A percentile compares a stretch with the other conserved stretches of the same genome.
Conservation (phyloP, 2,797 vertebrate species). For the Dicrostonyx torquatus region DNA sequence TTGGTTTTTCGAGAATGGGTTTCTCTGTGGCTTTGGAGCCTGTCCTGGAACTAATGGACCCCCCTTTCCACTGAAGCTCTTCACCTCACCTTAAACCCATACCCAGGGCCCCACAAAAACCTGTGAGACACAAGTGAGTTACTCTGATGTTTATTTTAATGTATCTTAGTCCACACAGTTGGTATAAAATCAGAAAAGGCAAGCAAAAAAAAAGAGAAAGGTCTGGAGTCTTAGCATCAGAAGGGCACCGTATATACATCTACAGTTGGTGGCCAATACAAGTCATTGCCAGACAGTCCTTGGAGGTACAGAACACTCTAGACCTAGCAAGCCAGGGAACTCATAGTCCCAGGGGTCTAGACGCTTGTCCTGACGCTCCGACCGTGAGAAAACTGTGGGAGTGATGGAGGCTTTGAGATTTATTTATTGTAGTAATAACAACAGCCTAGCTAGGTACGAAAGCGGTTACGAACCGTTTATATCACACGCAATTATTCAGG, state of each 20-base stretch:
- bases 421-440: slow-evolving; percentile 78
- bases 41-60: too few species aligned
- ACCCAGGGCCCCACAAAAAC: not conserved
- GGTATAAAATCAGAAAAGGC: slow-evolving; percentile 89
- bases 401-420: slow-evolving; percentile 84
- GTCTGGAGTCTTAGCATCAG: slow-evolving; percentile 88
- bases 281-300: slow-evolving; percentile 87
- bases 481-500: slow-evolving; percentile 86
- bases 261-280: slow-evolving; percentile 82
- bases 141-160: slow-evolving; percentile 89
- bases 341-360: slow-evolving; percentile 58
- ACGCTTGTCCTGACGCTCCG: slow-evolving; percentile 78
- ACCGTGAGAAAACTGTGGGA: slow-evolving; percentile 54
- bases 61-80: not conserved
- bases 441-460: slow-evolving; percentile 86
- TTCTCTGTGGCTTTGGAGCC: too few species aligned
- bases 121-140: slow-evolving; percentile 81
- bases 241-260: slow-evolving; percentile 83
- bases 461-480: slow-evolving; percentile 87
- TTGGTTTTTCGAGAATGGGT: too few species aligned
- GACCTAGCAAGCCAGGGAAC: slow-evolving; percentile 62
- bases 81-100: too few species aligned
- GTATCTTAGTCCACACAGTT: slow-evolving; percentile 88
- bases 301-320: slow-evolving; percentile 80
- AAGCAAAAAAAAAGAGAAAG: slow-evolving; percentile 58